Conservation (phyloP, 2,113 vertebrate species). For the Caloenas nicobarica region DNA sequence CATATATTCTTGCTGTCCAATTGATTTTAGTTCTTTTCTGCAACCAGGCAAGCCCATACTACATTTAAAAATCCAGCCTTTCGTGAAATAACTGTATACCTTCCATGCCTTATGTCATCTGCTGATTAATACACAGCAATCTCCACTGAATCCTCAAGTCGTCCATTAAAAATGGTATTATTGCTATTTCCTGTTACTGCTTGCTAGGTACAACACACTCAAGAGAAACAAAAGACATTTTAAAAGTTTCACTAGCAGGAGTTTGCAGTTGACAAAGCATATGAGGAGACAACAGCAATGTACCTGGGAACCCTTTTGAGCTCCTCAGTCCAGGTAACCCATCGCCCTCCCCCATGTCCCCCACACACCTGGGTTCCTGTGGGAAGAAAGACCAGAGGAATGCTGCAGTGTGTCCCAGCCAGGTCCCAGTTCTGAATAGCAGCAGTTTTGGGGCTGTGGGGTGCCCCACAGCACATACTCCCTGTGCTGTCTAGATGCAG, state of each 20-base stretch:
- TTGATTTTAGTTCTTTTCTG: neutral
- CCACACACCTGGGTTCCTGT: constrained; percentile 43
- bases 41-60: neutral
- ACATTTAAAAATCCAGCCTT: neutral
- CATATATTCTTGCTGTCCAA: neutral
- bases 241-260: neutral
- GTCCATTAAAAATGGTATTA: neutral
- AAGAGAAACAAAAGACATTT: neutral
- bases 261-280: neutral
- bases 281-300: neutral
- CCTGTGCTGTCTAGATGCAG: neutral
- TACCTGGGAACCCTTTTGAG: neutral
- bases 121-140: neutral
- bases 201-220: neutral
- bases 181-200: neutral
- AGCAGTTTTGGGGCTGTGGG: neutral
- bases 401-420: constrained; percentile 11
- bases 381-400: neutral
- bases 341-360: neutral
- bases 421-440: neutral
- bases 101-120: neutral
- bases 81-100: neutral
- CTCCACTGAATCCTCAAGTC: neutral
- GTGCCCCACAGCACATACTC: neutral
- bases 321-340: neutral